Conservation (phyloP, 2,888 invertebrate species). For the Tetrapedia diversipes region DNA sequence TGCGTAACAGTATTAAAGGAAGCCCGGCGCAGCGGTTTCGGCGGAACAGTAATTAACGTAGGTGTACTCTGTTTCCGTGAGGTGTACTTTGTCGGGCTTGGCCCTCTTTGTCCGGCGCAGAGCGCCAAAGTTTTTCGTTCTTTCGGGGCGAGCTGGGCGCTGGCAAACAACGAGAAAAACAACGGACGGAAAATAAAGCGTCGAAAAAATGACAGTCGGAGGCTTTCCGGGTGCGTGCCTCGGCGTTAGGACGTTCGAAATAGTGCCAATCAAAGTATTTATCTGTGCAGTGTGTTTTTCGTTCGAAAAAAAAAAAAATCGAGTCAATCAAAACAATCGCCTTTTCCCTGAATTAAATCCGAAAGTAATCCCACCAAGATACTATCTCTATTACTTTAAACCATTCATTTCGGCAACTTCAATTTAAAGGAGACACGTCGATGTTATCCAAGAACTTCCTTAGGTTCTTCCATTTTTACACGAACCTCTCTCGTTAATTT, state of each 20-base stretch:
- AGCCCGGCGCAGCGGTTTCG: conserved; percentile 33
- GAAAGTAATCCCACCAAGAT: too few species aligned
- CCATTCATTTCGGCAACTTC: too few species aligned
- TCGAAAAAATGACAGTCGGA: neutral
- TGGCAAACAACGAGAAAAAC: neutral
- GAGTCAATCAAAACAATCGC: too few species aligned
- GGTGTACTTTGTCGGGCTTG: conserved; percentile 45
- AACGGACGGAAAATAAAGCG: neutral
- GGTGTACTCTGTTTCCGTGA: conserved; percentile 25
- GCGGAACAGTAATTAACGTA: conserved; percentile 56
- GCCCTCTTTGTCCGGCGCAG: conserved; percentile 38
- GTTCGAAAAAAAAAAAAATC: too few species aligned
- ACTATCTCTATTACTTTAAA: too few species aligned
- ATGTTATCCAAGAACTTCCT: too few species aligned
- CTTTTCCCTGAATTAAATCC: too few species aligned
- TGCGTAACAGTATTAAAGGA: neutral
- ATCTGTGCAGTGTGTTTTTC: neutral
- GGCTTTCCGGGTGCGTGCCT: conserved; percentile 10
- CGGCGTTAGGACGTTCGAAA: neutral
- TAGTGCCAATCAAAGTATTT: neutral
- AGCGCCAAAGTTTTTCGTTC: conserved; percentile 26
- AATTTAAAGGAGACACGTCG: too few species aligned
- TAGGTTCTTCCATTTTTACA: too few species aligned
- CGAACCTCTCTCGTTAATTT: too few species aligned
- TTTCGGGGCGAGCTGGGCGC: neutral